These are phyloP conservation scores for Silurus glanis DNA, from an alignment of 2,113 vertebrate genomes.

Conservation along the genomic window DNA sequence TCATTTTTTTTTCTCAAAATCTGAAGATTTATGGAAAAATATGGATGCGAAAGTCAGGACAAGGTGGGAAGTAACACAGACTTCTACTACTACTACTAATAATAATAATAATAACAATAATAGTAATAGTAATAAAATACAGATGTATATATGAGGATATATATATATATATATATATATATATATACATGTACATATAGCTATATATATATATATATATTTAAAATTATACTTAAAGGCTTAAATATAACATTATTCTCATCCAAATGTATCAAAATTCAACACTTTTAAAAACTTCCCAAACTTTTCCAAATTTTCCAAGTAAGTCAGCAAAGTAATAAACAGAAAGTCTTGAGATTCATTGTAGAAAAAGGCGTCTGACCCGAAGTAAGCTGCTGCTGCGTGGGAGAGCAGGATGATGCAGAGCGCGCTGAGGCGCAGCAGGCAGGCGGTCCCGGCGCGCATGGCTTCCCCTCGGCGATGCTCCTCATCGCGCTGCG, in stretches of 20 bases:
- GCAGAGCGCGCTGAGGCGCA: conserved; percentile 77
- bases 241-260: too few relatives aligned
- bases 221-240: not conserved
- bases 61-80: not conserved
- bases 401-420: conserved; percentile 77
- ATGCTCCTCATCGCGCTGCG: conserved; percentile 83
- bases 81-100: not conserved
- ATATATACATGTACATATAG: too few relatives aligned
- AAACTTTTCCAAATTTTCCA: not conserved
- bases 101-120: not conserved
- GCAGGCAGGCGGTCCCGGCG: conserved; percentile 78
- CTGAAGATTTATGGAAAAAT: not conserved
- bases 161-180: not conserved
- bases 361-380: conserved; percentile 64
- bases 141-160: not conserved
- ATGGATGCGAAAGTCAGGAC: not conserved
- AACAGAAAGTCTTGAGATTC: not conserved
- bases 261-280: too few relatives aligned
- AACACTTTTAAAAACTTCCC: not conserved
- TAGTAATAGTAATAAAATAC: conserved; percentile 1
- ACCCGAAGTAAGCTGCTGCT: conserved; percentile 93
- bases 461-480: conserved; percentile 83
- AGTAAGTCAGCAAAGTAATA: not conserved
- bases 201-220: not conserved
- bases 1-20: not conserved